A percentile compares a stretch with the other conserved stretches of the same genome.
phyloP scores from a whole-genome alignment of 2,113 vertebrate species.

The Eudorcas thomsonii region DNA sequence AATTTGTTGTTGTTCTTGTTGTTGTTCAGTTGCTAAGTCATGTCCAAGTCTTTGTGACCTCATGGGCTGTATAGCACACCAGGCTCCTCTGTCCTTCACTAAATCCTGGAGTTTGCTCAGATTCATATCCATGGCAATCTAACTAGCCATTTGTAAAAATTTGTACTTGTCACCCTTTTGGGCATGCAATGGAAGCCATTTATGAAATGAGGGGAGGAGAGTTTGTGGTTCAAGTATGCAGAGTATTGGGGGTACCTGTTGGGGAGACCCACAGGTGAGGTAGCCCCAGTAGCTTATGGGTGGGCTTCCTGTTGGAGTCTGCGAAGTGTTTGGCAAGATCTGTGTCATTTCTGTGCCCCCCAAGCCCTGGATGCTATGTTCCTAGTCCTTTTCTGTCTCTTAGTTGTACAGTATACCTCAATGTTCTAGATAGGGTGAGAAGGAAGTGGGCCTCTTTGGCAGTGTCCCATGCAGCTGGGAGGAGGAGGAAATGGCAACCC shows the following conservation, averaged over 20 bases:
- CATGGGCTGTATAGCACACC: neutral
- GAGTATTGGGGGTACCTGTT: neutral
- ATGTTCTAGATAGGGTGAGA: neutral
- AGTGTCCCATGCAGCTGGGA: neutral
- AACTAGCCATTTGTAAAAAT: neutral
- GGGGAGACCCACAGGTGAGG: neutral
- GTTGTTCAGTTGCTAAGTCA: neutral
- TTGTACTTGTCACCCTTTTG: neutral
- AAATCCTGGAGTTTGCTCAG: neutral
- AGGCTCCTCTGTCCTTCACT: neutral
- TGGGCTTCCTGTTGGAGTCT: neutral
- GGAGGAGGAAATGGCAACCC: too few relatives aligned
- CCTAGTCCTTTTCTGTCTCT: neutral
- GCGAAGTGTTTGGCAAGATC: neutral
- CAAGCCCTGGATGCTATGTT: neutral
- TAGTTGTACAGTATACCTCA: neutral
- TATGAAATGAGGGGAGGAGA: neutral
- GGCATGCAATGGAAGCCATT: neutral
- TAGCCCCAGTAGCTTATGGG: neutral
- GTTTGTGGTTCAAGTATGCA: neutral
- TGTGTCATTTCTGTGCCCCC: neutral
- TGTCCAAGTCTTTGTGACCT: neutral
- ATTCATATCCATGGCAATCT: neutral
- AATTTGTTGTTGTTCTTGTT: neutral
- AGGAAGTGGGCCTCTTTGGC: neutral